Evolutionary conservation across 2,888 invertebrate species (phyloP).

Genomic region (Oscheius onirici): DNA sequence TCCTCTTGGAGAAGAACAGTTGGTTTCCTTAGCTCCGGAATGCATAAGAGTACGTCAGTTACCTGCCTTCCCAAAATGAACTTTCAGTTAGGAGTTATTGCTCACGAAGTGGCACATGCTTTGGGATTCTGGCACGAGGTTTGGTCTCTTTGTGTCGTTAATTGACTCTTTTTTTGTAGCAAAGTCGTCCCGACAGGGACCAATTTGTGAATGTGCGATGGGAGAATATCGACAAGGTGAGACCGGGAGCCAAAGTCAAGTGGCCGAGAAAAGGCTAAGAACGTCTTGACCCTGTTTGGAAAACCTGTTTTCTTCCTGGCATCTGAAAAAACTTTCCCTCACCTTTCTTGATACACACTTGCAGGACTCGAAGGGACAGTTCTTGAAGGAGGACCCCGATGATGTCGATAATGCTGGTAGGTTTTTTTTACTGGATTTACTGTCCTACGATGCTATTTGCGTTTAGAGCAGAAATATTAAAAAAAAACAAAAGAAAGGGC

Average conservation of each 20-base stretch:
- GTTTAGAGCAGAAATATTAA: too few relatives aligned
- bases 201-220: conserved; percentile 68
- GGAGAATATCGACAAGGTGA: conserved; percentile 70
- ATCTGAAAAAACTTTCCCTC: background rate
- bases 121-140: conserved; percentile 71
- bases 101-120: conserved; percentile 72
- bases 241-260: conserved; percentile 3
- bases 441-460: too few relatives aligned
- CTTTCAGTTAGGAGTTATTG: conserved; percentile 71
- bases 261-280: background rate
- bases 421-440: too few relatives aligned
- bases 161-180: conserved; percentile 33
- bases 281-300: conserved; percentile 18
- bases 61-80: background rate
- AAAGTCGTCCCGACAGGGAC: conserved; percentile 70
- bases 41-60: conserved; percentile 64
- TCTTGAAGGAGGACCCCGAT: conserved; percentile 70
- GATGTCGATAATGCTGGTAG: conserved; percentile 69
- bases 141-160: too few relatives aligned
- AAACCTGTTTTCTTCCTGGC: background rate
- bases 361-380: conserved; percentile 70
- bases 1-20: conserved; percentile 71
- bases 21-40: conserved; percentile 71
- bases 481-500: too few relatives aligned
- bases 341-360: background rate